These are phyloP conservation scores for Procavia capensis DNA, from an alignment of 2,113 vertebrate species.

Conservation along the genomic window DNA sequence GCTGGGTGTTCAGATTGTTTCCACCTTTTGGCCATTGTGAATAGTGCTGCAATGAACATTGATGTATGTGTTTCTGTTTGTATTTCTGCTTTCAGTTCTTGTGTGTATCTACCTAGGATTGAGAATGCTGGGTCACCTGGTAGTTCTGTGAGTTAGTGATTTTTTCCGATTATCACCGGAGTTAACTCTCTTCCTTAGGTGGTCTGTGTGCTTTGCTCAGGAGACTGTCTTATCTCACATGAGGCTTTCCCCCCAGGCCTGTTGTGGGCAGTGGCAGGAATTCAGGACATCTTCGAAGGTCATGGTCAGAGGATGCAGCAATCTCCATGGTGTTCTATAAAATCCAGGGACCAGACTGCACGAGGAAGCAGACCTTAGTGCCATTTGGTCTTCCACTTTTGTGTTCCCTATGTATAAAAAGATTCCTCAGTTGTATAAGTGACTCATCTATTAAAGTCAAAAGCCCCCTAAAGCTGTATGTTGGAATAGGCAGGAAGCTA, in stretches of 20 bases:
- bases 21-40: background rate
- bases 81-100: background rate
- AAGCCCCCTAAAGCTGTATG: background rate
- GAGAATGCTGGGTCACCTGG: background rate
- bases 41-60: background rate
- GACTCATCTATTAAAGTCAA: conserved; percentile 4
- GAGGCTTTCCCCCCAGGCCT: background rate
- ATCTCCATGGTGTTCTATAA: background rate
- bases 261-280: background rate
- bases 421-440: background rate
- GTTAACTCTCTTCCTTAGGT: conserved; percentile 18
- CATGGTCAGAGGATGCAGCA: background rate
- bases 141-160: background rate
- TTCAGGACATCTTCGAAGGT: background rate
- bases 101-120: background rate
- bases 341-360: background rate
- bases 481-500: conserved; percentile 1
- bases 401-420: background rate
- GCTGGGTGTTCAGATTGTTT: background rate
- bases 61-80: background rate
- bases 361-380: background rate
- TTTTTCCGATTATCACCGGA: background rate
- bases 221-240: background rate
- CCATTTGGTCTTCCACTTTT: background rate
- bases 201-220: background rate